phyloP scores from a whole-genome alignment of 2,888 invertebrate genomes.

The Lysandra coridon region DNA sequence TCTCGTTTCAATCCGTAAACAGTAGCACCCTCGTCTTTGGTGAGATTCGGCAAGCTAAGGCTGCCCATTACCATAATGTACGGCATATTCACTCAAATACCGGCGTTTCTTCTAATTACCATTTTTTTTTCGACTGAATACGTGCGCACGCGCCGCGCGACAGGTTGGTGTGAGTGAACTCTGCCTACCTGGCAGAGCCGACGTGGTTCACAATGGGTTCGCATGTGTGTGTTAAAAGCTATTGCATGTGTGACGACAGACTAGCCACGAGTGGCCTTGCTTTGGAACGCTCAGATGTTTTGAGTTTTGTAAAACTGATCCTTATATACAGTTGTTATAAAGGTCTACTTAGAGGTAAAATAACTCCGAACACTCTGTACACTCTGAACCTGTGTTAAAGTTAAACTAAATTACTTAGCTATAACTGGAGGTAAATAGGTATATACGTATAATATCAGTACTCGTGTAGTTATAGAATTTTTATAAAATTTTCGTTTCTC shows the following conservation, averaged over 20 bases:
- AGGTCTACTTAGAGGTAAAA: background rate
- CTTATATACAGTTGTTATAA: background rate
- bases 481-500: too few species aligned
- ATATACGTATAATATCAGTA: too few species aligned
- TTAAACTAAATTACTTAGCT: background rate
- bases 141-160: slow-evolving; percentile 52
- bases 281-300: background rate
- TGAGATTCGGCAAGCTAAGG: slow-evolving; percentile 67
- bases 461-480: background rate
- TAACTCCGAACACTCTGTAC: background rate
- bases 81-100: slow-evolving; percentile 54
- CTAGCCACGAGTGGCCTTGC: slow-evolving; percentile 47
- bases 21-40: slow-evolving; percentile 72
- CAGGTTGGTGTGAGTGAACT: slow-evolving; percentile 69
- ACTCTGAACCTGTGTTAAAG: background rate
- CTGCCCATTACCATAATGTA: slow-evolving; percentile 77
- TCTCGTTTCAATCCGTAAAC: slow-evolving; percentile 75
- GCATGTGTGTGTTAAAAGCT: slow-evolving; percentile 44
- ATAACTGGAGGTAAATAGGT: background rate
- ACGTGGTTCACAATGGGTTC: slow-evolving; percentile 40
- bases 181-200: slow-evolving; percentile 53
- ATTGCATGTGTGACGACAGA: slow-evolving; percentile 52
- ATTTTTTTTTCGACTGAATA: slow-evolving; percentile 32
- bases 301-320: background rate
- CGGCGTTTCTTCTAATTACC: slow-evolving; percentile 2